Conservation (phyloP, 2,797 vertebrate genomes). For the Enteromius argenteus region DNA sequence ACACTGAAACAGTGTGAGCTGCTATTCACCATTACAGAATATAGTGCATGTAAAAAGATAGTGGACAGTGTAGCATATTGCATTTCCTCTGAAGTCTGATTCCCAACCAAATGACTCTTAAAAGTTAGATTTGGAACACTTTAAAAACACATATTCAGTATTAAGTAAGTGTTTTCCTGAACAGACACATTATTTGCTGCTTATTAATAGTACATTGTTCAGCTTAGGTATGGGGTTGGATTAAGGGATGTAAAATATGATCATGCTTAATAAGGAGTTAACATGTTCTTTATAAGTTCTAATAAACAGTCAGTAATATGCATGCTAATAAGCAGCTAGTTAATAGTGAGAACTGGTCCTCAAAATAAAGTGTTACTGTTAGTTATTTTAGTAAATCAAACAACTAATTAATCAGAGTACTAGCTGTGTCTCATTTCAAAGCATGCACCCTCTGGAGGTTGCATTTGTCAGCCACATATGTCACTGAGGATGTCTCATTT, state of each 20-base stretch:
- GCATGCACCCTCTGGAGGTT: background rate
- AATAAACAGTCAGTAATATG: background rate
- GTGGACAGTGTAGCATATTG: background rate
- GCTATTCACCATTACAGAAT: background rate
- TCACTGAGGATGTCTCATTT: background rate
- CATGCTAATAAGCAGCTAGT: background rate
- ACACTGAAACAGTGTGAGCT: background rate
- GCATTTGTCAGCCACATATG: background rate
- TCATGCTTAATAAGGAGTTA: background rate
- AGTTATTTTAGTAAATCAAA: background rate
- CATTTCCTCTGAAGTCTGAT: background rate
- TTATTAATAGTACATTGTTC: background rate
- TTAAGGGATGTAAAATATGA: background rate
- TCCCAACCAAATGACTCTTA: background rate
- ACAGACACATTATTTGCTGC: background rate
- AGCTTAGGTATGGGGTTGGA: background rate
- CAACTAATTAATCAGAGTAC: background rate
- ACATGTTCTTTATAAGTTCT: background rate
- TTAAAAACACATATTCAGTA: background rate
- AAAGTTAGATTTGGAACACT: background rate
- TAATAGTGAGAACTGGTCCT: background rate
- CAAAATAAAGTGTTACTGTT: background rate
- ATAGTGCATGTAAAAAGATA: background rate
- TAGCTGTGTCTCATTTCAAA: constrained; percentile 1
- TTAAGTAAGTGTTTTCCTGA: background rate